Base-by-base conservation (phyloP, 2,113 vertebrate genomes). In the Elaphurus davidianus region DNA sequence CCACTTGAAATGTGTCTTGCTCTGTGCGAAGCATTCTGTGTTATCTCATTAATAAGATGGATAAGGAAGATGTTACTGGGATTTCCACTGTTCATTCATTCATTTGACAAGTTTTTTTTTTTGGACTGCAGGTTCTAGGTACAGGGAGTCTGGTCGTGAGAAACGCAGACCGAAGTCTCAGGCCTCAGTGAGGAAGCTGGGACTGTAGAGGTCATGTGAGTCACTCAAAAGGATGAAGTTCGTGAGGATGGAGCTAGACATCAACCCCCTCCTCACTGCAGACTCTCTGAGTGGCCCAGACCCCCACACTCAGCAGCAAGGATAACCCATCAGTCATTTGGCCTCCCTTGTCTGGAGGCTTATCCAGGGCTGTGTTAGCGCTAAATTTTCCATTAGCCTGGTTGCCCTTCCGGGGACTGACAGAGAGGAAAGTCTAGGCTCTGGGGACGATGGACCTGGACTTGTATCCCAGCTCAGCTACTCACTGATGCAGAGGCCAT, bases 11-110 rank as follows among this genome's bases (percentile, higher is more conserved):
- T 52, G 25, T 59, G 81, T 52, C n/a, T 2, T 84, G 88, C 64
- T 85, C 55, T 67, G 14, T 76, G 93, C 52, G 78, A 30, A 96
- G 87, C 54, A 4, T 33, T 76, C 45, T 62, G 1, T 47, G 13
- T 71, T 17, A 59, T 54, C 55, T 97, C 76, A 47, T 71, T 86
- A 89, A 60, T 97, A 83, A 60, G 64, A 60, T 15, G 33, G 76
- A n/a, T 21, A 21, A 76, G 25, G 57, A 60, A 36, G 30, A 3
- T 93, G 36, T 59, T 67, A 5, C 55, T 93, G 74, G 40, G 94
- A 74, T 89, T 90, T 76, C 54, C 40, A 12, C 36, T 88, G 89
- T 93, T 97, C 40, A 79, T 91, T 92, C 47, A 81, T 93, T 90
- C 74, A 57, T 50, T 91, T 57, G 94, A 94, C 83, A 55, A 21